Conservation (phyloP, 2,888 invertebrate genomes). For the Rhagium mordax region DNA sequence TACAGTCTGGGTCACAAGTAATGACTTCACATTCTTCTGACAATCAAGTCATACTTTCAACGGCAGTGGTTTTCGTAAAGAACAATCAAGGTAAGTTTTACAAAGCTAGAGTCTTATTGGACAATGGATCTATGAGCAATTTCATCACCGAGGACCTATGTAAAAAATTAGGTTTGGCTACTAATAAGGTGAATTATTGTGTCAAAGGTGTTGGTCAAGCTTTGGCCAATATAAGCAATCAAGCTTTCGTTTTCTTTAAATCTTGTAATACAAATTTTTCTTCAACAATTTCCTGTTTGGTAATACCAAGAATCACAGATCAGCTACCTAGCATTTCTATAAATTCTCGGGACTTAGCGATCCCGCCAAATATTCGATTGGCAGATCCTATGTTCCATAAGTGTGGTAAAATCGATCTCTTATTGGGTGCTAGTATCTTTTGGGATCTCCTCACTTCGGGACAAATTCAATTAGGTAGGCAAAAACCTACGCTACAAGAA, state of each 20-base stretch:
- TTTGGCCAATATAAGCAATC: neutral
- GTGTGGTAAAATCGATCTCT: neutral
- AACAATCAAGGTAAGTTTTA: too few relatives aligned
- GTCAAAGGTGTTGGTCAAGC: constrained; percentile 20
- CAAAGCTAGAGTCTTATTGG: constrained; percentile 26
- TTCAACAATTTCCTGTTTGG: neutral
- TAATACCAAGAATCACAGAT: neutral
- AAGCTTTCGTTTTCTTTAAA: neutral
- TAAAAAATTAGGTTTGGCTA: constrained; percentile 23
- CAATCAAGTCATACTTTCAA: too few relatives aligned
- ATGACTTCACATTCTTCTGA: too few relatives aligned
- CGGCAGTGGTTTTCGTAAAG: too few relatives aligned
- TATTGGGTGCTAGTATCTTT: neutral
- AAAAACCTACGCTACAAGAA: constrained; percentile 26
- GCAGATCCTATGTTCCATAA: neutral
- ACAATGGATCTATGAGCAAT: constrained; percentile 35
- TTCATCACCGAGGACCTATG: constrained; percentile 26
- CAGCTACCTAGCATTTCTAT: neutral
- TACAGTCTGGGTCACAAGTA: too few relatives aligned
- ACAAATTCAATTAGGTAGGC: constrained; percentile 31
- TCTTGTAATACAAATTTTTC: neutral
- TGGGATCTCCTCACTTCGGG: neutral
- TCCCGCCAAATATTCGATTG: neutral
- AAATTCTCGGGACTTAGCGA: neutral
- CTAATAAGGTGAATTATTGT: neutral